These are phyloP conservation scores for Drosophila paulistorum DNA, from an alignment of 1,140 invertebrate genomes.

Conservation along the genomic window DNA sequence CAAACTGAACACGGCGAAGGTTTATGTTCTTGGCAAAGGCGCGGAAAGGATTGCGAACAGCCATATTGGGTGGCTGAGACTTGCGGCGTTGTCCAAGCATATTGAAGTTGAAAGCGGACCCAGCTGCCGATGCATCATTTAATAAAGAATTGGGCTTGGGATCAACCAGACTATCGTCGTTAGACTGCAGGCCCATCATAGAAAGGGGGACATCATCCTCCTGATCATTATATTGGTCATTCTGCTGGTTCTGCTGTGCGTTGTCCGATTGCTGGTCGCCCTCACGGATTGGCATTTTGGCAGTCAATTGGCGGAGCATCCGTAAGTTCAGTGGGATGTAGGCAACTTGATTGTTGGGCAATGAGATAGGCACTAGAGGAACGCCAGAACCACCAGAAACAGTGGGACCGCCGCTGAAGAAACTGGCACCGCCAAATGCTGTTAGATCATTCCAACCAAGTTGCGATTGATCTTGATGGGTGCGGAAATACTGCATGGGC, in stretches of 20 bases:
- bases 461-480: conserved; percentile 30
- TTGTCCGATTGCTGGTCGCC: conserved; percentile 21
- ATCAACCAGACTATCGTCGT: neutral
- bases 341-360: conserved; percentile 58
- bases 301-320: conserved; percentile 51
- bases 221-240: neutral
- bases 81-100: conserved; percentile 1
- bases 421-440: conserved; percentile 16
- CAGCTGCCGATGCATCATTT: neutral
- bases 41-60: neutral
- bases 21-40: conserved; percentile 5
- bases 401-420: too few species aligned
- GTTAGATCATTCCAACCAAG: conserved; percentile 26
- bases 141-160: neutral
- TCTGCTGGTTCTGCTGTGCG: too few species aligned
- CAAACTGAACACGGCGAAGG: neutral
- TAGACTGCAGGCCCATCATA: neutral
- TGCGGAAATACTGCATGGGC: conserved; percentile 45
- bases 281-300: conserved; percentile 29
- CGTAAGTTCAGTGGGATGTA: conserved; percentile 62
- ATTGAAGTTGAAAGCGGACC: neutral
- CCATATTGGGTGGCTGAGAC: neutral
- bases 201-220: conserved; percentile 21
- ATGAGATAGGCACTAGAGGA: conserved; percentile 57
- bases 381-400: conserved; percentile 4